These are phyloP conservation scores for Haliclystus octoradiatus DNA, from an alignment of 30 jellyfish, hydroid and myxozoan species.

Conservation along the genomic window DNA sequence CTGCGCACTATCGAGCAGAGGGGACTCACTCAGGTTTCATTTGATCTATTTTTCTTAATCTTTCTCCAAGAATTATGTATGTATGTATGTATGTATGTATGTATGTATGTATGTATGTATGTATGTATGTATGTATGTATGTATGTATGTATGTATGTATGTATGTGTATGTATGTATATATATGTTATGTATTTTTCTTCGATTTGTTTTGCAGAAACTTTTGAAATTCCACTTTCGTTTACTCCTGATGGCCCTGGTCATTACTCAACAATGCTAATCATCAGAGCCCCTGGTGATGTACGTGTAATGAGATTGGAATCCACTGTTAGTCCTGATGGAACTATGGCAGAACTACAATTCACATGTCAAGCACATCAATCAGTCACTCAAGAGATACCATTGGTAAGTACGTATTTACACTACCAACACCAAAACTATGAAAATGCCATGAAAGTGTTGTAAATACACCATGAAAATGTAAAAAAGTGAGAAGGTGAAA, in stretches of 20 bases:
- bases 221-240: slow-evolving; percentile 57
- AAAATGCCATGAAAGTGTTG: no score
- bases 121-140: no score
- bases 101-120: no score
- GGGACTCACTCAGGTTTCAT: no score
- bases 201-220: slow-evolving; percentile 24
- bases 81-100: not conserved
- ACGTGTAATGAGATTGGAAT: slow-evolving; percentile 70
- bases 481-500: no score
- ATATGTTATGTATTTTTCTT: not conserved
- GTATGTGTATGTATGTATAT: no score
- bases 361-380: slow-evolving; percentile 72
- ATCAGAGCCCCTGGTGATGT: slow-evolving; percentile 59
- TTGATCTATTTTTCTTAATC: not conserved
- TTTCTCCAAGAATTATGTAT: not conserved
- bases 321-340: slow-evolving; percentile 62
- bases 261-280: slow-evolving; percentile 63
- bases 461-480: no score
- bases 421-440: no score
- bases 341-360: slow-evolving; percentile 62
- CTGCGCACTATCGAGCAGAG: no score
- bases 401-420: slow-evolving; percentile 55
- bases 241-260: slow-evolving; percentile 81
- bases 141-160: no score
- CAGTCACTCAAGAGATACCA: slow-evolving; percentile 74